Base-by-base conservation (phyloP, 2,113 vertebrate species). In the Ceratotherium simum region DNA sequence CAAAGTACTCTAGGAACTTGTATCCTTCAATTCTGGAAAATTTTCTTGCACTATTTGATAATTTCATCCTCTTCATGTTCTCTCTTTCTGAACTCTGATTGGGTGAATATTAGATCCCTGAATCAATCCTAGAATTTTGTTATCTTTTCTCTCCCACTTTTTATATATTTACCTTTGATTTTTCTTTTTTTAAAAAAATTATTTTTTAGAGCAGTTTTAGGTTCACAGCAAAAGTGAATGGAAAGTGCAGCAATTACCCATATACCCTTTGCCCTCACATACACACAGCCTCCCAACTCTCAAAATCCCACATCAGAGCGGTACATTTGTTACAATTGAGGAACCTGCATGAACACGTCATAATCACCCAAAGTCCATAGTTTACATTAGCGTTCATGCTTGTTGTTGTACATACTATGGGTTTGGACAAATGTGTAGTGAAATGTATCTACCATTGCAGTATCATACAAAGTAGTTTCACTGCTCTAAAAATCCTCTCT, bases 31-130 rank as follows among this genome's bases (percentile, higher is more conserved):
- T 80, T 84, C 31, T 76, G 33, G 31, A 33, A 94, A 86, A 11
- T 67, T 89, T 73, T 96, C 14, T 76, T 95, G 14, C 9, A 39
- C 27, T 90, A 39, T 86, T 83, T 70, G 51, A 62, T 90, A 89
- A 89, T 81, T 80, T 95, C 16, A 93, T 73, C 2, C 29, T 4
- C 20, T 84, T n/a, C 1, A 36, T 51, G 62, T 83, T 93, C 4
- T 91, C 31, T 95, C 48, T 95, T 92, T 92, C 46, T 80, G 18
- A 95, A 76, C 51, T 90, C 33, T 42, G 46, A 56, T n/a, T 91
- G 84, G 23, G 9, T 97, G 46, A 29, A 62, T 82, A 87, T 80
- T 79, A 75, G 20, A 70, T 8, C 25, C 4, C 25, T n/a, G 20
- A n/a, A 87, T 42, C 36, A 6, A 75, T 73, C 18, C 51, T 93